Evolutionary conservation across 2,888 invertebrate genomes (phyloP).

Genomic region (Carcina quercana): DNA sequence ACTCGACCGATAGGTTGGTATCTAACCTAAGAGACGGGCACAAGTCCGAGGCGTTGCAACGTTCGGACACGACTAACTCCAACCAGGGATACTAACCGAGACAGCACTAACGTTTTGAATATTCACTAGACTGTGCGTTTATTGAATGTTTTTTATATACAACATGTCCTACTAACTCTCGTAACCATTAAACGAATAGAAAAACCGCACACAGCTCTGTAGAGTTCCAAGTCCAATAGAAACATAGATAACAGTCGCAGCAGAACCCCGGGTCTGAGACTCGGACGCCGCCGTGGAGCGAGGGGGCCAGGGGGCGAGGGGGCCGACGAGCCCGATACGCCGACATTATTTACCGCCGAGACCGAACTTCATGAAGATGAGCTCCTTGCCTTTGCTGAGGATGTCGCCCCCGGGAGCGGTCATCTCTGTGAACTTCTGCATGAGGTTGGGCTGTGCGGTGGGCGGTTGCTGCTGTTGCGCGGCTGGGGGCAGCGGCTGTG

Average conservation of each 20-base stretch:
- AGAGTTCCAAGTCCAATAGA: slow-evolving; percentile 20
- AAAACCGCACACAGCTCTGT: slow-evolving; percentile 39
- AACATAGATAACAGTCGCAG: slow-evolving; percentile 20
- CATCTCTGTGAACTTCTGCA: slow-evolving; percentile 93
- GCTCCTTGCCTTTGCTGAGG: slow-evolving; percentile 93
- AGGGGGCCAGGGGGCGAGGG: slow-evolving; percentile 12
- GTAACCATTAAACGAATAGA: slow-evolving; percentile 41
- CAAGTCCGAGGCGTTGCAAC: slow-evolving; percentile 53
- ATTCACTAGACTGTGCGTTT: slow-evolving; percentile 73
- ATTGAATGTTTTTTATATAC: slow-evolving; percentile 71
- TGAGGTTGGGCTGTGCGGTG: slow-evolving; percentile 80
- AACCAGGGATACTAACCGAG: slow-evolving; percentile 44
- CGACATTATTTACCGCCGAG: slow-evolving; percentile 83
- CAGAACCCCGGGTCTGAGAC: slow-evolving; percentile 17
- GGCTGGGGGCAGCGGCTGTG: slow-evolving; percentile 39
- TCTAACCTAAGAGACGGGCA: slow-evolving; percentile 58
- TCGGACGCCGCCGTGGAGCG: slow-evolving; percentile 14
- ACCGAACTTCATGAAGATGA: slow-evolving; percentile 95
- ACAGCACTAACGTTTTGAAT: slow-evolving; percentile 64
- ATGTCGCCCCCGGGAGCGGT: slow-evolving; percentile 93
- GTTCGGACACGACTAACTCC: slow-evolving; percentile 54
- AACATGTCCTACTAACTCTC: slow-evolving; percentile 46
- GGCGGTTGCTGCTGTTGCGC: slow-evolving; percentile 53
- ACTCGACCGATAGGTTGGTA: too few species aligned
- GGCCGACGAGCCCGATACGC: slow-evolving; percentile 42